phyloP scores from a whole-genome alignment of 2,113 vertebrate genomes.

The Spermophilus dauricus region DNA sequence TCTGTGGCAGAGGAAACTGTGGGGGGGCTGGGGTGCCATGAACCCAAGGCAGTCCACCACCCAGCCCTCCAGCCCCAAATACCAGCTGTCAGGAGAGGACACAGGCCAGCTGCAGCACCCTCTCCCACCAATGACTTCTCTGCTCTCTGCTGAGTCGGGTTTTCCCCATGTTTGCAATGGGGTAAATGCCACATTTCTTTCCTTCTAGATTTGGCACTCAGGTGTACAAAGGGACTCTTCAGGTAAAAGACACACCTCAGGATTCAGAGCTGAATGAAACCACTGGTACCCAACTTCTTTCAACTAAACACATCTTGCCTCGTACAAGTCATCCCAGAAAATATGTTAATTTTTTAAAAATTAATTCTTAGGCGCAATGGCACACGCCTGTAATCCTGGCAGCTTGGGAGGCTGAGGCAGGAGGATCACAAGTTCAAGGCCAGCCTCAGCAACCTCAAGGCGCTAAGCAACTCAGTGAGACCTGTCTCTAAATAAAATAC shows the following conservation, averaged over 20 bases:
- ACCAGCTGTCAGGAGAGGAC: not conserved
- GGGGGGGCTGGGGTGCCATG: not conserved
- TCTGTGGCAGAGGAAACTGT: not conserved
- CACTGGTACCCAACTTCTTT: not conserved
- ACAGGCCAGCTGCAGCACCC: not conserved
- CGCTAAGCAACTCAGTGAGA: no score
- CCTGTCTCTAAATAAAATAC: no score
- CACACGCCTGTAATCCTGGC: no score
- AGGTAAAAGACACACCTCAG: not conserved
- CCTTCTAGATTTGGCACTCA: not conserved
- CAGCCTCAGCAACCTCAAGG: no score
- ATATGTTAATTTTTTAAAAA: not conserved
- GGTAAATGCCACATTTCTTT: not conserved
- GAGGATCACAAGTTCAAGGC: no score
- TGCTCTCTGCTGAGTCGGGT: not conserved
- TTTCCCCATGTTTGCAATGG: not conserved
- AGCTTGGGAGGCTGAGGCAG: no score
- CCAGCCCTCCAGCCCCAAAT: not conserved
- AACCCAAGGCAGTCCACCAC: not conserved
- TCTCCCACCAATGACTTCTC: not conserved
- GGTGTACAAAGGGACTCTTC: not conserved
- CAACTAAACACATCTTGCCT: not conserved
- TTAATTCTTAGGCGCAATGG: not conserved
- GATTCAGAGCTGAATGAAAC: not conserved
- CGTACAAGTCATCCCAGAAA: not conserved